These are phyloP conservation scores for Diachrysia chrysitis DNA, from an alignment of 2,888 invertebrate genomes.

Conservation along the genomic window DNA sequence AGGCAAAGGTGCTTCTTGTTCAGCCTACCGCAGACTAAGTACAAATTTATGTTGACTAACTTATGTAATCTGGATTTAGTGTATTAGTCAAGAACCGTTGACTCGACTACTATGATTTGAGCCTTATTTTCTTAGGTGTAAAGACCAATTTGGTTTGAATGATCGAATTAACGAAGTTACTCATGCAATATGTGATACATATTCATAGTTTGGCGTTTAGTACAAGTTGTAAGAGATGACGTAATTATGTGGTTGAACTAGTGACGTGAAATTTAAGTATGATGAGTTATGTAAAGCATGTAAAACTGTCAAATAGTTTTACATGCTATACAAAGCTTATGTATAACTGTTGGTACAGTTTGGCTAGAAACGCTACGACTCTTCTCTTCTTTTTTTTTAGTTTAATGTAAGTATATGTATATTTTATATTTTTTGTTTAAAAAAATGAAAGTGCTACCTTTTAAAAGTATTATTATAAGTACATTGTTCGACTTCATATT, in stretches of 20 bases:
- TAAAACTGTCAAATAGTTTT: not conserved
- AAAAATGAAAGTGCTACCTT: no score
- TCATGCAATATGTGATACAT: constrained; percentile 55
- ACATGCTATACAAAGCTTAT: no score
- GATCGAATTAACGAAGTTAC: constrained; percentile 35
- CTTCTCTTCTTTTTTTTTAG: no score
- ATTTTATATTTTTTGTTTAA: no score
- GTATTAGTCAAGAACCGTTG: constrained; percentile 43
- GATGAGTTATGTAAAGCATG: no score
- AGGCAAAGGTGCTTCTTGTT: constrained; percentile 31
- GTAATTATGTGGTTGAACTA: not conserved
- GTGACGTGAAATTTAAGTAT: not conserved
- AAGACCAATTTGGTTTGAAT: constrained; percentile 30
- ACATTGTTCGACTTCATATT: no score
- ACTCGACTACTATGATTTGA: constrained; percentile 15
- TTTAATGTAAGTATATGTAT: no score
- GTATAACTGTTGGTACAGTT: no score
- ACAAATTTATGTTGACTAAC: constrained; percentile 27
- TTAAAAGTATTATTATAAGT: no score
- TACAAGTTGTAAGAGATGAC: constrained; percentile 15
- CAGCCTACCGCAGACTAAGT: constrained; percentile 25
- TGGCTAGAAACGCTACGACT: no score
- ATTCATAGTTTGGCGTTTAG: constrained; percentile 51
- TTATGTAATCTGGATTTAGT: constrained; percentile 48
- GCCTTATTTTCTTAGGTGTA: constrained; percentile 16